Conservation (phyloP, 2,797 vertebrate species). For the Menidia menidia region DNA sequence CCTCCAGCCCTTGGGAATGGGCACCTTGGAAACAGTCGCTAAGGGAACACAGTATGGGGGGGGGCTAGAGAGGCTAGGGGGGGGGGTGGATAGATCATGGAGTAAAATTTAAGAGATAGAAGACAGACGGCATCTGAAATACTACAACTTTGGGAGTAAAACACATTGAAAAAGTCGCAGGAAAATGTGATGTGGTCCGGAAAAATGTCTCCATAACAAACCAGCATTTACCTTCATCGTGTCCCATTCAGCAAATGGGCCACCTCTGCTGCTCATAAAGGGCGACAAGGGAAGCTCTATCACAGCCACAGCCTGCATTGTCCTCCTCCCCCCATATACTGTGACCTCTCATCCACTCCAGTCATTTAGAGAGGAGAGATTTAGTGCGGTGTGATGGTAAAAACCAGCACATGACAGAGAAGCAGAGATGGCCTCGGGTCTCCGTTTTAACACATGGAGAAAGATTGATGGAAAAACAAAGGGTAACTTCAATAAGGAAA, state of each 20-base stretch:
- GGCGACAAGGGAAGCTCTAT: slow-evolving; percentile 58
- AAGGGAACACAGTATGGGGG: slow-evolving; percentile 79
- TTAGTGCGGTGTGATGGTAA: slow-evolving; percentile 69
- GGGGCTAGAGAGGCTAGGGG: slow-evolving; percentile 27
- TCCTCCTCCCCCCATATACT: slow-evolving; percentile 74
- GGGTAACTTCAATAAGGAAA: slow-evolving; percentile 51
- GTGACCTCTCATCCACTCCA: slow-evolving; percentile 74
- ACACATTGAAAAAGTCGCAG: not conserved
- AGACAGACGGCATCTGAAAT: slow-evolving; percentile 41
- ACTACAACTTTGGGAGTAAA: not conserved
- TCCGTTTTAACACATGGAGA: slow-evolving; percentile 57
- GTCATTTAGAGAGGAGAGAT: slow-evolving; percentile 74
- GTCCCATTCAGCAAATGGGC: slow-evolving; percentile 53
- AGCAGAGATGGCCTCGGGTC: slow-evolving; percentile 58
- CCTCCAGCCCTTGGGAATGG: slow-evolving; percentile 79
- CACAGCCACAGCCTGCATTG: slow-evolving; percentile 56
- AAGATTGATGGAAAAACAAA: slow-evolving; percentile 68
- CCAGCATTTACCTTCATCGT: slow-evolving; percentile 34
- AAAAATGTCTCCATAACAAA: slow-evolving; percentile 31
- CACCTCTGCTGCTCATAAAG: slow-evolving; percentile 53
- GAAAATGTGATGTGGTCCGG: slow-evolving; percentile 9
- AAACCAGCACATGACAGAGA: slow-evolving; percentile 48
- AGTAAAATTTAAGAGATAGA: slow-evolving; percentile 35
- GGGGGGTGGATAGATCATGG: slow-evolving; percentile 31
- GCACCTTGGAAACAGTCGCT: slow-evolving; percentile 85